Evolutionary conservation across 2,113 vertebrate genomes (phyloP).

Genomic region (Amblyopsis rosae): DNA sequence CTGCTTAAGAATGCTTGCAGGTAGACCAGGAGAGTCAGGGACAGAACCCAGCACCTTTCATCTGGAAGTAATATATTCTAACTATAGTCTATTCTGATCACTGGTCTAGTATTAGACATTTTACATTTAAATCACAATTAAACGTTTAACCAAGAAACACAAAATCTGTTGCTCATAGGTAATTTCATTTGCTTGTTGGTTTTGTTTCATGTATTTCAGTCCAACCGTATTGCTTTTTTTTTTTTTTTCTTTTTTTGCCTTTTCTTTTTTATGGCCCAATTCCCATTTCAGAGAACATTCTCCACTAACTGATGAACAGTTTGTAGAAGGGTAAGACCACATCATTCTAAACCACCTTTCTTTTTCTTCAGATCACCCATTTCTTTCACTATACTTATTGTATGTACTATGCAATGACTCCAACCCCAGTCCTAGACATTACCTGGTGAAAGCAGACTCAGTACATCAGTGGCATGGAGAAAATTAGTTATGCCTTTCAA

Average conservation of each 20-base stretch:
- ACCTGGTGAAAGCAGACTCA: constrained; percentile 31
- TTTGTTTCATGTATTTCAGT: constrained; percentile 59
- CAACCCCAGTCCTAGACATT: constrained; percentile 51
- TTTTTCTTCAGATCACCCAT: constrained; percentile 79
- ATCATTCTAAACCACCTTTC: constrained; percentile 78
- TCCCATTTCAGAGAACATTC: constrained; percentile 94
- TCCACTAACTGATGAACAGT: constrained; percentile 92
- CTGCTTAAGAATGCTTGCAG: no score
- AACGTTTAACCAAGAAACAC: no score
- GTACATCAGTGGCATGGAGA: constrained; percentile 47
- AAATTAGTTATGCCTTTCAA: constrained; percentile 26
- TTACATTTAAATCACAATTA: no score
- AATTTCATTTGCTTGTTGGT: constrained; percentile 49
- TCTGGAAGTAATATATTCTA: no score
- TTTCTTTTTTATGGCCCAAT: constrained; percentile 79
- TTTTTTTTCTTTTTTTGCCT: constrained; percentile 64
- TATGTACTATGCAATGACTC: constrained; percentile 55
- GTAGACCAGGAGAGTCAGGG: no score
- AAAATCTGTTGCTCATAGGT: no score
- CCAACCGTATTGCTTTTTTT: constrained; percentile 71
- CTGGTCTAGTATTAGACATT: no score
- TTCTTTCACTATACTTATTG: constrained; percentile 64
- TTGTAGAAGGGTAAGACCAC: constrained; percentile 94
- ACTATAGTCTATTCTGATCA: no score
- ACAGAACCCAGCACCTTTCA: no score